A percentile compares a stretch with the other conserved stretches of the same genome.
phyloP scores from a whole-genome alignment of 2,113 vertebrate species.

The Piliocolobus tephrosceles region DNA sequence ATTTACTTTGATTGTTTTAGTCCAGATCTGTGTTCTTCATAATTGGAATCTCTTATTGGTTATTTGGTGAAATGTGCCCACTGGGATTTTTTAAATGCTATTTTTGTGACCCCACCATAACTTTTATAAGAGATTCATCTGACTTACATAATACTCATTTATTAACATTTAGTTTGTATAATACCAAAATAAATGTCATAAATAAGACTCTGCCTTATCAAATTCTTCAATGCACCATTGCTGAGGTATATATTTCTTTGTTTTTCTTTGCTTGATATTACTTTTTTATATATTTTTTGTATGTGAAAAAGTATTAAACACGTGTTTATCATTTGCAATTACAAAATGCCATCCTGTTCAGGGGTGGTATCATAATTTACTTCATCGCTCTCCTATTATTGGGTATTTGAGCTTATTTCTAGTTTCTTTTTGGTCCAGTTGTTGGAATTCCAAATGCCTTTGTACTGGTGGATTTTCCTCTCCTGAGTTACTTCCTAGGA shows the following conservation, averaged over 20 bases:
- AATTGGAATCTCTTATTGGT: neutral
- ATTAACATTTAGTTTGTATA: neutral
- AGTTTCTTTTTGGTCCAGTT: neutral
- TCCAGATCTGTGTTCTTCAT: neutral
- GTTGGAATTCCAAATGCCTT: neutral
- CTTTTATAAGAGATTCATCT: neutral
- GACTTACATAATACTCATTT: neutral
- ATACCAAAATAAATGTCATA: slow-evolving; percentile 16
- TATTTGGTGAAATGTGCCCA: neutral
- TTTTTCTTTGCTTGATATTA: neutral
- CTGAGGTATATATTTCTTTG: neutral
- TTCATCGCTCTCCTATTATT: neutral
- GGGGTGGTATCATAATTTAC: neutral
- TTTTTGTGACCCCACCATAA: neutral
- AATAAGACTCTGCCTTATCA: neutral
- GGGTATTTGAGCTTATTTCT: neutral
- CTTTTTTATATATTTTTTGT: slow-evolving; percentile 10
- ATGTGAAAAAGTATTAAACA: neutral
- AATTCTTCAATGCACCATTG: neutral
- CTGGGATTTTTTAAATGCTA: neutral
- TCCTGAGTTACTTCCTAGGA: neutral
- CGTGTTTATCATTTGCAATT: neutral
- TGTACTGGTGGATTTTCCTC: neutral
- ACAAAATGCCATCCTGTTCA: neutral
- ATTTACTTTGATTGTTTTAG: neutral